Evolutionary conservation across 2,797 vertebrate genomes (phyloP).

Genomic region (Psittacula echo): DNA sequence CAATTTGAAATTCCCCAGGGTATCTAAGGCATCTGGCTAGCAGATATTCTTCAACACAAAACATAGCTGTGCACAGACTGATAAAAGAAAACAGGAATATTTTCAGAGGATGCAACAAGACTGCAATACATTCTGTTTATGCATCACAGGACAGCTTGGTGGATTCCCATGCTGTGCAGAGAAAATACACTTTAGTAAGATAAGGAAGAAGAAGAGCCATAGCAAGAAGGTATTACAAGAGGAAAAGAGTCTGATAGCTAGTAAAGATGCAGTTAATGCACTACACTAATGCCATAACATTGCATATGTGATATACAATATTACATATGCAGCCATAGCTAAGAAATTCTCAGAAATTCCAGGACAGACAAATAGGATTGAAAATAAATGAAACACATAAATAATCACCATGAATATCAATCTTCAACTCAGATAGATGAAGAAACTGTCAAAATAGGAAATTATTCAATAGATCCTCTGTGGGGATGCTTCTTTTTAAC

Average conservation of each 20-base stretch:
- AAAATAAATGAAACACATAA: neutral
- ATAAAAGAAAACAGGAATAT: neutral
- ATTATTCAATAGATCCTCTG: neutral
- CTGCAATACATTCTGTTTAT: neutral
- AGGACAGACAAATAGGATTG: neutral
- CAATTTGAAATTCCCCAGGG: rapidly evolving
- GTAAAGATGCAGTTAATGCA: neutral
- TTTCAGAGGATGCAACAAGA: neutral
- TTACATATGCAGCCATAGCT: neutral
- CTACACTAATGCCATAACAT: neutral
- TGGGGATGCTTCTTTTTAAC: neutral
- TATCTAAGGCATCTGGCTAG: neutral
- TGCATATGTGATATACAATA: neutral
- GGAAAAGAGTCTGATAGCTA: neutral
- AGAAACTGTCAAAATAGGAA: neutral
- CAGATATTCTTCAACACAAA: neutral
- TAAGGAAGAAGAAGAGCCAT: neutral
- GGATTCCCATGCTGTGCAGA: neutral
- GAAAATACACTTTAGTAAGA: neutral
- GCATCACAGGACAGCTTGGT: neutral
- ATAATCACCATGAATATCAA: neutral
- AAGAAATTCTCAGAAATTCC: neutral
- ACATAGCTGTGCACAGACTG: neutral
- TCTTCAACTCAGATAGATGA: neutral
- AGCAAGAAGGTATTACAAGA: neutral